A percentile compares a stretch with the other conserved stretches of the same genome.
phyloP scores from a whole-genome alignment of 2,888 invertebrate genomes.

The Stenolophus ochropezus region DNA sequence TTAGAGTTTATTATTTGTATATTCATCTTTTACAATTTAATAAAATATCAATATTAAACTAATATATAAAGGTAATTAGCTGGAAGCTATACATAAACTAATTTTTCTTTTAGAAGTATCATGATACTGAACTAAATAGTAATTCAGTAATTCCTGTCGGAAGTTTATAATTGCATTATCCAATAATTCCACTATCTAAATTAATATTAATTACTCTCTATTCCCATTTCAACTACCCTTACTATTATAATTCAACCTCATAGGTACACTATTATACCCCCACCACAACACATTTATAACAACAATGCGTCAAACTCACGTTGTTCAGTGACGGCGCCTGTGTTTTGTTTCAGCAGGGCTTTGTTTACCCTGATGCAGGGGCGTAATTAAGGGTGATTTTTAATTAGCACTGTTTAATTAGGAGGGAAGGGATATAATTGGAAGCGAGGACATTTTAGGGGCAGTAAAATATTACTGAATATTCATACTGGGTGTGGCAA shows the following conservation, averaged over 20 bases:
- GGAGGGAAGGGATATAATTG: not conserved
- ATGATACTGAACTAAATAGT: too few species aligned
- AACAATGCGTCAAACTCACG: not conserved
- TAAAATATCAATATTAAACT: too few species aligned
- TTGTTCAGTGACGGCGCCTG: not conserved
- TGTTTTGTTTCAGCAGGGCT: not conserved
- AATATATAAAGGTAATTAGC: too few species aligned
- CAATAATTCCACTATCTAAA: not conserved
- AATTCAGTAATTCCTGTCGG: not conserved
- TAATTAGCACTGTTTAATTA: not conserved
- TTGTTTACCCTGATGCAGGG: not conserved
- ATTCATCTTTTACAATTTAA: too few species aligned
- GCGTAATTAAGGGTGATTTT: not conserved
- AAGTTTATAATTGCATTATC: not conserved
- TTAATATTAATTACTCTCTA: not conserved
- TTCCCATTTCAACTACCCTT: not conserved
- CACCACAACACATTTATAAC: not conserved
- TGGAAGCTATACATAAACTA: too few species aligned
- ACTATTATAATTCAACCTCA: not conserved
- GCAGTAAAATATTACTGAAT: not conserved
- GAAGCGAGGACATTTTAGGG: not conserved
- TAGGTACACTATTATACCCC: not conserved
- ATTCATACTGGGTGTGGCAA: not conserved
- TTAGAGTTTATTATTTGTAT: too few species aligned
- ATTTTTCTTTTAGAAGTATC: too few species aligned